Evolutionary conservation across 2,888 invertebrate species (phyloP), one percentile per base, ranked within the genome.

Genomic region (Notodonta dromedarius): DNA sequence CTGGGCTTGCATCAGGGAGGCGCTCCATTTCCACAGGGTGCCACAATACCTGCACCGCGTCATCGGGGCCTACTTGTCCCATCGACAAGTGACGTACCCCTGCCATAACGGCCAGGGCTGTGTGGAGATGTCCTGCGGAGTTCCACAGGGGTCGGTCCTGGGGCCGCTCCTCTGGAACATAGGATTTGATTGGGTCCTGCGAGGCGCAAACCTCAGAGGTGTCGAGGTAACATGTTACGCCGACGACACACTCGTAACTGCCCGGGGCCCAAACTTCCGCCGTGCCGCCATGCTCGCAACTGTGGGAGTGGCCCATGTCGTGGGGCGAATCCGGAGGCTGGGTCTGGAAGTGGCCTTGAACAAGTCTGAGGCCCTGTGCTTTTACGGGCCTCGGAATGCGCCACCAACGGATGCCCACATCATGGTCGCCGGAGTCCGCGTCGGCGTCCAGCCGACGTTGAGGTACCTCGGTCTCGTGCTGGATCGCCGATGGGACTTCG

Each of bases 171-270:
- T 55, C 42, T 24, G 53, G 24, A 35, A 32, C 11, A 35, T 35
- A 5, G 32, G 53, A 0, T 62, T 56, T 8, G 66, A 66, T 14
- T 68, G 66, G 32, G 54, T 24, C 24, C 24, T 24, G 24, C 24
- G 24, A 2, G 24, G 24, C 24, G 24, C 24, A 24, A 24, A 24
- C 40, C 59, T 62, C 1, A 55, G 44, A 0, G 62, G 69, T 11
- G 53, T 61, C n/a, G 16, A 39, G 12, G 61, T 67, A 0, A 24
- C 58, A 0, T 67, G 65, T n/a, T 70, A 72, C 54, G 70, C 70
- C 0, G 71, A 72, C 24, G 70, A 69, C 61, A 74, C 70, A 0
- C 59, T 69, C n/a, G 63, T 69, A 2, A 61, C 61, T 4, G 62
- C 62, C 14, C 58, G 62, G n/a, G 69, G 66, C 11, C 44, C 44